phyloP scores from a whole-genome alignment of 2,113 vertebrate genomes.

The Probosciger aterrimus region DNA sequence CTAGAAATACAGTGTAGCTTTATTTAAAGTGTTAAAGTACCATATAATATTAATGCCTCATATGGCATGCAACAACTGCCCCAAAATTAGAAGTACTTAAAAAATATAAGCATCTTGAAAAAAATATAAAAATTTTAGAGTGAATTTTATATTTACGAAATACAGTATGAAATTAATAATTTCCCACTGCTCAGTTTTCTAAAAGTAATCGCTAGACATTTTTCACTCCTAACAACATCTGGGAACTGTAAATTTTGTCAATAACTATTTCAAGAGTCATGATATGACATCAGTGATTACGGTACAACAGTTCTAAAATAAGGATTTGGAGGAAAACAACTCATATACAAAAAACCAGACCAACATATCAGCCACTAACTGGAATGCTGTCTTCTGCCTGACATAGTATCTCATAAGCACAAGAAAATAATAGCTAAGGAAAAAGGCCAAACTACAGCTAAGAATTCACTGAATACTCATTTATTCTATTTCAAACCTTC shows the following conservation, averaged over 20 bases:
- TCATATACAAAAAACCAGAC: background rate
- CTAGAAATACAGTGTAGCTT: background rate
- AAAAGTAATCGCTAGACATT: background rate
- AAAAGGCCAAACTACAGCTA: background rate
- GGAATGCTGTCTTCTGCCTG: background rate
- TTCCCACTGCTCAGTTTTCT: background rate
- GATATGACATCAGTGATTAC: background rate
- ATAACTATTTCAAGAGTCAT: background rate
- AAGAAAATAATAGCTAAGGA: background rate
- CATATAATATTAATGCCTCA: background rate
- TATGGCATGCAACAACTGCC: background rate
- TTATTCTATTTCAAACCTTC: background rate
- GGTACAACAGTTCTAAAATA: background rate
- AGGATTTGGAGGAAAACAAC: background rate
- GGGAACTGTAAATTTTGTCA: background rate
- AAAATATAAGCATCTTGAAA: background rate
- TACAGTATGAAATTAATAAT: fast-evolving
- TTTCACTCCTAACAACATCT: background rate
- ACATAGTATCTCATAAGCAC: background rate
- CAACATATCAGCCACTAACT: background rate
- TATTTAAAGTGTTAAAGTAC: background rate
- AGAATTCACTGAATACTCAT: background rate
- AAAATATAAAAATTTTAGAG: background rate
- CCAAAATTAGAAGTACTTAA: background rate
- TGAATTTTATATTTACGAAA: background rate